Percentiles rank a stretch among this genome's conserved stretches.
phyloP scores from a whole-genome alignment of 2,797 vertebrate species.

The Phataginus tricuspis region DNA sequence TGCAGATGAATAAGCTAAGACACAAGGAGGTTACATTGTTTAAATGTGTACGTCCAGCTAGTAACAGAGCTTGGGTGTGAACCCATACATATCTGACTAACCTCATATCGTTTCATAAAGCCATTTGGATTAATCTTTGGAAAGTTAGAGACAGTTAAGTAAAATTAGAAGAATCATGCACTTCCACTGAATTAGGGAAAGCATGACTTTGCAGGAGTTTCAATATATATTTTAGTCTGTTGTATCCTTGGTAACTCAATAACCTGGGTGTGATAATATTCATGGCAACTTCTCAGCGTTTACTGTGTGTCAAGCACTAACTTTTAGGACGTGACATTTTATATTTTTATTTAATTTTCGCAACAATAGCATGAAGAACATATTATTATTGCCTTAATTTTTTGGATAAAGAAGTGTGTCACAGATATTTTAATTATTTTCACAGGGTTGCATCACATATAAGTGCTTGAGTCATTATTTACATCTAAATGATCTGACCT shows the following conservation, averaged over 20 bases:
- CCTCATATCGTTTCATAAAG: neutral
- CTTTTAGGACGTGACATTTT: neutral
- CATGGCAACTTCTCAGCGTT: neutral
- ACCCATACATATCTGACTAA: neutral
- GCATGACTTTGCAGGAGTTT: neutral
- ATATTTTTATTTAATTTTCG: conserved; percentile 14
- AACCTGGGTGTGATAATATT: neutral
- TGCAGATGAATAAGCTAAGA: neutral
- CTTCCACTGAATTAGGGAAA: neutral
- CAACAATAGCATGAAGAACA: neutral
- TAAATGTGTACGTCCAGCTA: neutral
- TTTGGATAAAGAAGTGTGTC: neutral
- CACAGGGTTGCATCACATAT: neutral
- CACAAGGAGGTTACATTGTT: neutral
- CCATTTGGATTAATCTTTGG: neutral
- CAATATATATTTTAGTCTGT: neutral
- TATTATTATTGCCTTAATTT: neutral
- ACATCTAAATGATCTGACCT: neutral
- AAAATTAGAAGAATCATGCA: neutral
- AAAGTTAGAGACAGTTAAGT: neutral
- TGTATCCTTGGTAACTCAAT: neutral
- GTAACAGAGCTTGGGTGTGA: neutral
- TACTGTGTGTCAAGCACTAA: neutral
- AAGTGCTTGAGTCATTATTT: neutral
- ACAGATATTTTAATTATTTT: neutral